Conservation (phyloP, 2,888 invertebrate genomes). For the Aradus depressus region DNA sequence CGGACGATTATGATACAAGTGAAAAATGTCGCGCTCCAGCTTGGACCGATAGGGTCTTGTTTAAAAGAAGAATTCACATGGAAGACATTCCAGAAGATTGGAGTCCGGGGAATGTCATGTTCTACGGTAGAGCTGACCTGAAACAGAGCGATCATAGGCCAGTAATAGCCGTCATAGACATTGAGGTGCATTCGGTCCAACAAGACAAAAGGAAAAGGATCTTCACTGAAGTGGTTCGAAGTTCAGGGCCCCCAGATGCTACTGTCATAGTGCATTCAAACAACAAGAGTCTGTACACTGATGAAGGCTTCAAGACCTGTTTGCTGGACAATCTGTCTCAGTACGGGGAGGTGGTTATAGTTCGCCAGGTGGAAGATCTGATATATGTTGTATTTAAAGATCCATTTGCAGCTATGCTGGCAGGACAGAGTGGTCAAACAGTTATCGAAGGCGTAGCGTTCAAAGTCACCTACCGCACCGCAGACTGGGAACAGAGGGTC, state of each 20-base stretch:
- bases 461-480: conserved; percentile 64
- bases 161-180: conserved; percentile 80
- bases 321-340: conserved; percentile 69
- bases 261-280: conserved; percentile 65
- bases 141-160: conserved; percentile 97
- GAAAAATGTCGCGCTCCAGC: conserved; percentile 95
- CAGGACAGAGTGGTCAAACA: conserved; percentile 44
- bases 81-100: conserved; percentile 50
- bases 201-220: conserved; percentile 62
- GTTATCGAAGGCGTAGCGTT: conserved; percentile 55
- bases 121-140: conserved; percentile 87
- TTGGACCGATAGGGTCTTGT: conserved; percentile 96
- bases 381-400: conserved; percentile 89
- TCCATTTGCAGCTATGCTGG: conserved; percentile 75
- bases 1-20: conserved; percentile 97
- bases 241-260: conserved; percentile 89
- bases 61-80: conserved; percentile 69
- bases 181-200: conserved; percentile 74
- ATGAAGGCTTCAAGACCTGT: conserved; percentile 67
- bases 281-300: conserved; percentile 51
- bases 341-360: conserved; percentile 80
- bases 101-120: conserved; percentile 66
- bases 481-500: conserved; percentile 72
- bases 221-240: conserved; percentile 71
- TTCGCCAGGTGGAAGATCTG: conserved; percentile 77